Evolutionary conservation across 2,113 vertebrate species (phyloP), one percentile per base, ranked within the genome.

Genomic region (Sisor rabdophorus): DNA sequence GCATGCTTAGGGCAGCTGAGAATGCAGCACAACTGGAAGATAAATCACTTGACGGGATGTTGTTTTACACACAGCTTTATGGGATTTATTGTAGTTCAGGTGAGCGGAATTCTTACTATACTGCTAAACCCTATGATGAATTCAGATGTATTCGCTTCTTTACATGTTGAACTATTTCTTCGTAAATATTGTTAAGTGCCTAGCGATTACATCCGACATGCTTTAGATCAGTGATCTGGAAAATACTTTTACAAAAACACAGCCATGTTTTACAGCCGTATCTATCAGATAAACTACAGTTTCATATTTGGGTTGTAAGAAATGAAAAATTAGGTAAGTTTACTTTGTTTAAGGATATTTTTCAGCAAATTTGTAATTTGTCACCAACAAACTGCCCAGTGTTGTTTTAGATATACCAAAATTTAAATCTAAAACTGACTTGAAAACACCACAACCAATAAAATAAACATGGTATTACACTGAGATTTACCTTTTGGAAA

Each of bases 1-100:
- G 0, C 90, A 84, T 71, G n/a, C 75, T 13, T 81, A 83, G 68
- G 17, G 63, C 3, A 32, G 50, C 65, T 30, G 24, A 69, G 47
- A 30, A 52, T 22, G 47, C 58, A 28, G 8, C 28, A 52, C 1
- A 53, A 64, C 52, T 59, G 70, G 28, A 72, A 44, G 36, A 58
- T 17, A n/a, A 64, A 53, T 44, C 16, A 26, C 24, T 5, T 32
- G 19, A 54, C 63, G 47, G 47, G 36, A 20, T 40, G 26, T 50
- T 24, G 44, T 69, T 47, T 63, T 36, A 24, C 13, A 19, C 26
- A 58, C 22, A n/a, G 55, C 28, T 63, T 75, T 55, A 32, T 63
- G 11, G 24, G 13, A 28, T 50, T 67, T 48, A 71, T 54, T 30
- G 17, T 24, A 40, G 36, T 55, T 36, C 52, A 60, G 71, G 40